These are phyloP conservation scores for Drosophila burlai DNA, from an alignment of 1,140 invertebrate genomes.

Conservation along the genomic window DNA sequence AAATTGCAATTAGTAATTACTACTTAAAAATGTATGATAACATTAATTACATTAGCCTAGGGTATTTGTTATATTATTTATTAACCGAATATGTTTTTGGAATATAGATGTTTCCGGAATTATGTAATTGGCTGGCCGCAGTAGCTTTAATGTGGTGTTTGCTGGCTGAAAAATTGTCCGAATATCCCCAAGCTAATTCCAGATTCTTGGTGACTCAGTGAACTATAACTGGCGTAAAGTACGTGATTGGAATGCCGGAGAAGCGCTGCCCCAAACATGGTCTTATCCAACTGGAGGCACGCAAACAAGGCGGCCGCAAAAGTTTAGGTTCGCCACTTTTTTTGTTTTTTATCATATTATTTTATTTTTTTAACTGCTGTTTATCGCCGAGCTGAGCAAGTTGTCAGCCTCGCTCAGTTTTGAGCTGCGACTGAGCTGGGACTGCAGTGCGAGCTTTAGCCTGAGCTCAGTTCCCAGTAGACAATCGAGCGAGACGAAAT, in stretches of 20 bases:
- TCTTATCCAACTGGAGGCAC: slow-evolving; percentile 46
- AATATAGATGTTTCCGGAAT: not conserved
- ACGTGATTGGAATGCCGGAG: slow-evolving; percentile 63
- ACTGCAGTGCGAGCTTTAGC: slow-evolving; percentile 13
- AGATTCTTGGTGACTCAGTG: slow-evolving; percentile 35
- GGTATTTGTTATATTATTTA: not conserved
- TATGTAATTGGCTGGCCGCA: not conserved
- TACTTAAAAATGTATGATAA: not conserved
- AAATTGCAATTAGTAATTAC: not conserved
- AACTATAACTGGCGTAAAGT: slow-evolving; percentile 35
- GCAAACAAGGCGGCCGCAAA: slow-evolving; percentile 40
- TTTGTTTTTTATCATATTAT: slow-evolving; percentile 34
- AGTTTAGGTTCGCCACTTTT: slow-evolving; percentile 14
- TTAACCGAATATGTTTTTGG: not conserved
- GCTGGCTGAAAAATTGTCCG: slow-evolving; percentile 1
- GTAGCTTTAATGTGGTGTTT: not conserved
- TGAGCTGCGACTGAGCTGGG: slow-evolving; percentile 1
- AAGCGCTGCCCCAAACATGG: slow-evolving; percentile 35
- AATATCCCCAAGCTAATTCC: slow-evolving; percentile 24
- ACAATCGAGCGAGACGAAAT: slow-evolving; percentile 68
- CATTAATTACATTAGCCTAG: not conserved
- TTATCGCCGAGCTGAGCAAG: slow-evolving; percentile 63
- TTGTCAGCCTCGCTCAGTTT: slow-evolving; percentile 47
- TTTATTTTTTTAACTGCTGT: slow-evolving; percentile 23
- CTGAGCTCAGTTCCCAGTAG: slow-evolving; percentile 57